phyloP scores from a whole-genome alignment of 2,888 invertebrate species.

The Magallana nippona region DNA sequence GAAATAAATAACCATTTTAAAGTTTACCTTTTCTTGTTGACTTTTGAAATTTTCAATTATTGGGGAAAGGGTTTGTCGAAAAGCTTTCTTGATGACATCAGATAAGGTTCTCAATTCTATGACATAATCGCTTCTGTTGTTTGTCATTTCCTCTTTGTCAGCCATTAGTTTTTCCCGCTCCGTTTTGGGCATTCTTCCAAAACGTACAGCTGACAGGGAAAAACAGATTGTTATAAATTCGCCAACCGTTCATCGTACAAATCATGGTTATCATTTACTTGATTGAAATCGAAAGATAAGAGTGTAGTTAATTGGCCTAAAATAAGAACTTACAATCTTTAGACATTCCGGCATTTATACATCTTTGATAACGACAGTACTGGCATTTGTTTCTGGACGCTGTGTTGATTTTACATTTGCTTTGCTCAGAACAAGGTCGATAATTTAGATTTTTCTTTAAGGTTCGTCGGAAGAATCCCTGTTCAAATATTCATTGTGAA shows the following conservation, averaged over 20 bases:
- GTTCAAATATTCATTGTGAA: background rate
- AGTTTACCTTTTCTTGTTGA: background rate
- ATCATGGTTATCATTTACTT: background rate
- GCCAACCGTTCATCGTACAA: background rate
- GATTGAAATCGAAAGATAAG: background rate
- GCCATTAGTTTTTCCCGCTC: slow-evolving; percentile 74
- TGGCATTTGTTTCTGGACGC: slow-evolving; percentile 78
- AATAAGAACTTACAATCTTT: slow-evolving; percentile 70
- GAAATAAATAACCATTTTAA: no score
- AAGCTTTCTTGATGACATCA: slow-evolving; percentile 71
- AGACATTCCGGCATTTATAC: slow-evolving; percentile 79
- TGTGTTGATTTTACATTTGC: slow-evolving; percentile 76
- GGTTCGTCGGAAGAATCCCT: slow-evolving; percentile 79
- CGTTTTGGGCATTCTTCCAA: slow-evolving; percentile 75
- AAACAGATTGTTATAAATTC: background rate
- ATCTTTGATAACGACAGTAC: slow-evolving; percentile 79
- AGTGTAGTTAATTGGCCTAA: background rate
- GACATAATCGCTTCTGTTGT: slow-evolving; percentile 64
- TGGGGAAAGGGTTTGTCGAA: slow-evolving; percentile 46
- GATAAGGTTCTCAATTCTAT: slow-evolving; percentile 71
- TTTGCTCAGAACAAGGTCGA: slow-evolving; percentile 74
- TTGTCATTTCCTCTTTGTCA: slow-evolving; percentile 71
- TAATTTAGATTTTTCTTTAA: slow-evolving; percentile 78
- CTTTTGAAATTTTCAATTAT: background rate
- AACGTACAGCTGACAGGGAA: slow-evolving; percentile 69